These are phyloP conservation scores for Eupithecia subfuscata DNA, from an alignment of 2,888 invertebrate genomes.

Conservation along the genomic window DNA sequence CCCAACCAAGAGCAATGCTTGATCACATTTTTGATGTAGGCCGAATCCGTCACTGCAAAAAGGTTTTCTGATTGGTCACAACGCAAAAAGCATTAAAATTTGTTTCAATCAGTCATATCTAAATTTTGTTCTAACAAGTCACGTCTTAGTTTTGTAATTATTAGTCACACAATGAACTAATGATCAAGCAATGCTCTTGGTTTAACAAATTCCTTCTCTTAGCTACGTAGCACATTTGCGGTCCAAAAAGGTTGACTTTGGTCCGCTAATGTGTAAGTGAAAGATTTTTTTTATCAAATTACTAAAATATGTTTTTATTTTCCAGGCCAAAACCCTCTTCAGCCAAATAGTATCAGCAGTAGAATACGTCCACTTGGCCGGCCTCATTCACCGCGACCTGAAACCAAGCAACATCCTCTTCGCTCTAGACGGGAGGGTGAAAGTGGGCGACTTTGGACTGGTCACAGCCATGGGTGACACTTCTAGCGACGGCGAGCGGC, in stretches of 20 bases:
- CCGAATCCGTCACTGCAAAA: too few species aligned
- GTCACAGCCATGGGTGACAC: constrained; percentile 90
- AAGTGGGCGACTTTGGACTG: constrained; percentile 99
- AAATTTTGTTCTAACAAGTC: too few species aligned
- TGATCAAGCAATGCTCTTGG: background rate
- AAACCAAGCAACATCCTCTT: constrained; percentile 93
- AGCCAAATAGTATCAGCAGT: constrained; percentile 97
- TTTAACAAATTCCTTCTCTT: background rate
- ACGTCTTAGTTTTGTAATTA: too few species aligned
- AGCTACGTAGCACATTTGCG: background rate
- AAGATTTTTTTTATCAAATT: background rate
- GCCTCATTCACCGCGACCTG: constrained; percentile 97
- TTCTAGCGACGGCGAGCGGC: constrained; percentile 58
- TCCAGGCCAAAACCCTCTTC: constrained; percentile 88
- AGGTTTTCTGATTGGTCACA: too few species aligned
- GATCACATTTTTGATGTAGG: too few species aligned
- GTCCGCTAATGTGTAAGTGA: background rate
- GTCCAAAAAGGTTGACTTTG: background rate
- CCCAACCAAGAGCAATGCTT: too few species aligned
- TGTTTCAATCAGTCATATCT: too few species aligned
- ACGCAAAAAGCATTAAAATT: too few species aligned
- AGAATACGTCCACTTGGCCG: constrained; percentile 96
- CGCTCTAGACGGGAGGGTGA: constrained; percentile 92
- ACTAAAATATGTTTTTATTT: background rate
- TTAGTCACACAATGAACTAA: too few species aligned